Evolutionary conservation across 2,888 invertebrate genomes (phyloP), one percentile per base, ranked within the genome.

Genomic region (Chrysotoxum bicinctum): DNA sequence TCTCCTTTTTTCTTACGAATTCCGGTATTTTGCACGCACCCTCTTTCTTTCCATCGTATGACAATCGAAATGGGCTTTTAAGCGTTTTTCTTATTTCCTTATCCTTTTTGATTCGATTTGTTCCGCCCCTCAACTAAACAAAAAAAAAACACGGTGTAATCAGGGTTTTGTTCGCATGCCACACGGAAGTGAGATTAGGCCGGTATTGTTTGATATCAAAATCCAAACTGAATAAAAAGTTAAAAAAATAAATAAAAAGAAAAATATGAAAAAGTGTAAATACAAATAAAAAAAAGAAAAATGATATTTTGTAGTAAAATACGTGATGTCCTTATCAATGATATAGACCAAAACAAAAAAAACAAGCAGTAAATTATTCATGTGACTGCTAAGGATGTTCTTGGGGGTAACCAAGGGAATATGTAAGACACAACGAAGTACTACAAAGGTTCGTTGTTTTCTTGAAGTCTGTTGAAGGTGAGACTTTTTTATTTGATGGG

Each of bases 181-280:
- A 84, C 78, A 86, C 87, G 87, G 87, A 87, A 86, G 87, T 86
- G 68, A 87, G 87, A 87, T 87, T 87, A 87, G 87, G 83, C 62
- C 75, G 50, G 75, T 78, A 87, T 87, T 87, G 87, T 87, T 85
- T 87, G 77, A 50, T 35, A 69, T 68, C 54, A 77, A 66, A 81
- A 85, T 85, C 73, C 70, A 85, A 85, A 83, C 76, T 76, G 76
- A 85, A 85, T 72, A 77, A 74, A 64, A 84, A 64, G 52, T 21
- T 45, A 21, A 50, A 64, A 30, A 21, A 32, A 48, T 14, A 69
- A 64, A 50, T 23, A 52, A 16, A 35, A 54, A 19, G 9, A 30
- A 26, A 56, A 60, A 68, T 54, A 50, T 45, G 45, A 64, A 64
- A 45, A 45, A 45, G 62, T 26, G 7, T 6, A 72, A 69, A 35